phyloP scores from a whole-genome alignment of 2,797 vertebrate species.

The Sitta carolinensis region DNA sequence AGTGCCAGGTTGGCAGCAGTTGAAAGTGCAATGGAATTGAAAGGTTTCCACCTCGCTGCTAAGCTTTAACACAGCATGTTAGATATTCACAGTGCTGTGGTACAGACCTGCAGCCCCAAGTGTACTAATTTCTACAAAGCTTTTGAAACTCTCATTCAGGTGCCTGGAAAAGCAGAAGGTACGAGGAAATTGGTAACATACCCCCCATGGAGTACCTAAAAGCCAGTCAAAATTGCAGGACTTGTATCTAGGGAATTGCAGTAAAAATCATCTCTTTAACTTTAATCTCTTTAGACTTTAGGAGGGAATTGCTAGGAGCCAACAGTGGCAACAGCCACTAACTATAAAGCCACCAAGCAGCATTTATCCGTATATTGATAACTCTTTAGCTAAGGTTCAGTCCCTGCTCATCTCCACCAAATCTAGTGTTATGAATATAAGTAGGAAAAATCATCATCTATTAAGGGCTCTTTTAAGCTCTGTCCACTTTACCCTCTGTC shows the following conservation, averaged over 20 bases:
- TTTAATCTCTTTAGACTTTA: neutral
- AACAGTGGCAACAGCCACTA: neutral
- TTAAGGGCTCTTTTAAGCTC: neutral
- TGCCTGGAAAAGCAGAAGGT: neutral
- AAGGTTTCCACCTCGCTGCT: conserved; percentile 43
- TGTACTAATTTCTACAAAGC: neutral
- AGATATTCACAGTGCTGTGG: conserved; percentile 12
- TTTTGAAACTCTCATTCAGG: neutral
- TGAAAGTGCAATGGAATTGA: conserved; percentile 57
- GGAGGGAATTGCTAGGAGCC: neutral
- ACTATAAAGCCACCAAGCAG: neutral
- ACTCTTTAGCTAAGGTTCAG: neutral
- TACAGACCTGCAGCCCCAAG: conserved; percentile 4
- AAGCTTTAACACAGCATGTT: conserved; percentile 27
- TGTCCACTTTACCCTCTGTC: neutral
- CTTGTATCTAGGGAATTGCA: neutral
- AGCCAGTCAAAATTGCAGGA: neutral
- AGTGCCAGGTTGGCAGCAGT: conserved; percentile 64
- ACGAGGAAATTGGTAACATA: neutral
- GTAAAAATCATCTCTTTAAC: neutral
- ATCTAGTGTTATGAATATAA: neutral
- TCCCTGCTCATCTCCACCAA: neutral
- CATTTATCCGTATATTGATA: neutral
- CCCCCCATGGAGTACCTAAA: neutral
- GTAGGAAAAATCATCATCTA: neutral